These are phyloP conservation scores for Ceratothoa steindachneri DNA, from an alignment of 2,888 invertebrate genomes.

Conservation along the genomic window DNA sequence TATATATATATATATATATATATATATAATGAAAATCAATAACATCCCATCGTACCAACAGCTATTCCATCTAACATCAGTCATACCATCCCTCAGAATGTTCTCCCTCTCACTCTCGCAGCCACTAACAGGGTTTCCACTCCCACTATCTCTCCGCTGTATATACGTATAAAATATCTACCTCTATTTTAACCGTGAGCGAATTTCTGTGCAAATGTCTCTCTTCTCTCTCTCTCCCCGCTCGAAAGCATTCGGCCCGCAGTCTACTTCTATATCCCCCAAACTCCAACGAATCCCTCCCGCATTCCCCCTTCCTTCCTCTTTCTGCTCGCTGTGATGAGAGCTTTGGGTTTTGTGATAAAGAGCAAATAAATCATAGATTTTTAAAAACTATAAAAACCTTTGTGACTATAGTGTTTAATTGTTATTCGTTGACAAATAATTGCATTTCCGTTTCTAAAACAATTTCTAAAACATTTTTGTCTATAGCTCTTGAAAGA, in stretches of 20 bases:
- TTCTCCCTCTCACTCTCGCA: neutral
- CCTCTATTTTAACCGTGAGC: neutral
- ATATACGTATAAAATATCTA: too few relatives aligned
- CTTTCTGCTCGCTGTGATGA: neutral
- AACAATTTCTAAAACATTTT: too few relatives aligned
- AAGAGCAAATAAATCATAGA: neutral
- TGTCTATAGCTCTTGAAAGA: neutral
- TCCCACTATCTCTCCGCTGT: neutral
- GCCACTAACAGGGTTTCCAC: neutral
- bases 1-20: too few relatives aligned
- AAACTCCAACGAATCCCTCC: neutral
- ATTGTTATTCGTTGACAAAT: too few relatives aligned
- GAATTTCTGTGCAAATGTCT: neutral
- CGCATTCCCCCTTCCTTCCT: neutral
- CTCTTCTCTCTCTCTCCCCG: neutral
- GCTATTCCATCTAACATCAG: neutral
- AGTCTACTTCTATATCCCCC: neutral
- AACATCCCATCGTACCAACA: neutral
- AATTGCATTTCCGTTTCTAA: too few relatives aligned
- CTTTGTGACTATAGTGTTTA: neutral
- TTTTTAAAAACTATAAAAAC: too few relatives aligned
- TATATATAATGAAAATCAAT: slow-evolving; percentile 5
- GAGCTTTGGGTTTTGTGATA: neutral
- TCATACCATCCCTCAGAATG: slow-evolving; percentile 3
- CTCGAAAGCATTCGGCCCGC: neutral